Evolutionary conservation across 2,797 vertebrate genomes (phyloP), one percentile per base, ranked within the genome.

Genomic region (Acridotheres tristis): DNA sequence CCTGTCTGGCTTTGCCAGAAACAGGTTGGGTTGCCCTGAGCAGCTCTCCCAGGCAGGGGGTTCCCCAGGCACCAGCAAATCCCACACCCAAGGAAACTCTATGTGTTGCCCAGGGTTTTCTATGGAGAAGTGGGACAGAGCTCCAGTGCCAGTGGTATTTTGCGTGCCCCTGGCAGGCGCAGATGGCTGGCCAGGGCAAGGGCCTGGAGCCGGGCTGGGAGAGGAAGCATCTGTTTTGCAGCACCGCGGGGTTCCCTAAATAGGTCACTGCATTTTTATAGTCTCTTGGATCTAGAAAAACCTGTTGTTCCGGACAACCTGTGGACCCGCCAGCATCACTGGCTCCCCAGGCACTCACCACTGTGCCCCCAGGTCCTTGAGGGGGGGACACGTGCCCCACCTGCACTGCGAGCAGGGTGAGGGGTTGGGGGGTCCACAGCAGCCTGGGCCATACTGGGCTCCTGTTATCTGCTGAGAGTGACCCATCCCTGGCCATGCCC

Each of bases 221-320:
- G 80, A 59, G n/a, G 42, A 83, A 73, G 95, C 84, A 89, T 79
- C 91, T 87, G 78, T 80, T 93, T 85, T 12, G 3, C 85, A 90
- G 92, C 48, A 36, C 95, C 34, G 1, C 18, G 1, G 85, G 89
- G 82, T 73, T 96, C 86, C 91, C 80, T 95, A 96, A 96, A 93
- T 96, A 96, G 94, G 96, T 96, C 95, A 95, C 86, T 89, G 94
- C 21, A 78, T 87, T 93, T 96, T 95, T 94, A 89, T 59, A 94
- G 95, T 90, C 75, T 74, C 92, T 73, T 43, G 55, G 75, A 96
- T 93, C 94, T 92, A 80, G 96, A 95, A 94, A 96, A 96, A 95
- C 95, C 92, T 79, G 95, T 96, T 87, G 75, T 92, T 92, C 96
- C 38, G 0, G 89, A 79, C 78, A 90, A 71, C 72, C 68, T 2